Evolutionary conservation across 2,888 invertebrate genomes (phyloP), one percentile per base, ranked within the genome.

Genomic region (Hydriomena furcata): DNA sequence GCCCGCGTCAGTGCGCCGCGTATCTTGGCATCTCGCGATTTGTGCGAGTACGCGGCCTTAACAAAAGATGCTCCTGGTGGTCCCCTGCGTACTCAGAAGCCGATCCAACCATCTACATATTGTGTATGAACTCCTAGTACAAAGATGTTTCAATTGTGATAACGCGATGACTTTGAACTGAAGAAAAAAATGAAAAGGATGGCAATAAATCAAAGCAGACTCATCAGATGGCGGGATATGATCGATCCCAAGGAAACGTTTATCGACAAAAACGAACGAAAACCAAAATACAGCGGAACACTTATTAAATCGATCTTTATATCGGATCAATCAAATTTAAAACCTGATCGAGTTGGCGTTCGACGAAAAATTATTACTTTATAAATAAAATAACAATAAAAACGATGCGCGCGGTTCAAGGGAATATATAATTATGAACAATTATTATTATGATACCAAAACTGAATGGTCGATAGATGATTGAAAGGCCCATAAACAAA

Each of bases 361-460:
- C 79, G 79, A 79, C 75, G 82, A 84, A 84, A 87, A 88, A 88
- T 85, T 87, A 88, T 86, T 84, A 89, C 85, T 87, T 89, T 89
- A 89, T 90, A 90, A 90, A 90, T 90, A 90, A 90, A 90, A 90
- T 90, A 90, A 88, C 89, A 90, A 90, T 90, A 90, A 90, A 89
- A 90, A 80, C 73, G 89, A 88, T 84, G 87, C 82, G 74, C 69
- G 73, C 68, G 73, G 81, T 81, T 82, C 82, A 83, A 82, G 86
- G 84, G 88, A 86, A 87, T 88, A 85, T 90, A 83, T 90, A 90
- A 90, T 90, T 90, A 90, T 87, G 90, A 85, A 85, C 89, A 90
- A 90, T 90, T 90, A 90, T 87, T 89, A 85, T 87, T 89, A 85
- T 88, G 85, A 89, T 88, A 84, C 77, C 82, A 82, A 84, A 83